phyloP scores from a whole-genome alignment of 2,797 vertebrate species.

The Phrynocephalus guinanensis region DNA sequence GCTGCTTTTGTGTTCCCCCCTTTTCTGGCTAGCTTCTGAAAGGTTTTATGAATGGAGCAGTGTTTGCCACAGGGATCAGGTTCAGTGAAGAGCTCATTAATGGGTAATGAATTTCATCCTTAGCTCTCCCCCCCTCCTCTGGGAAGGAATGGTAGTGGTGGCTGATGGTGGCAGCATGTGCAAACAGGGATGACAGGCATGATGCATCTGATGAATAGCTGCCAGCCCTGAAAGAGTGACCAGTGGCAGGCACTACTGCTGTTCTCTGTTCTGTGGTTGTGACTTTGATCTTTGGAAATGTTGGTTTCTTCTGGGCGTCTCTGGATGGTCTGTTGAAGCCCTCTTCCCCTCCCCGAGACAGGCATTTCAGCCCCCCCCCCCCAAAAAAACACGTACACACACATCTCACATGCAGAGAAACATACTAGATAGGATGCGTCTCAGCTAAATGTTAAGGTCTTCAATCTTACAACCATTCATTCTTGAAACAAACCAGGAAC shows the following conservation, averaged over 20 bases:
- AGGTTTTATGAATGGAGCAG: slow-evolving; percentile 41
- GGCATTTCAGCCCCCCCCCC: neutral
- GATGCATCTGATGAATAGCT: slow-evolving; percentile 53
- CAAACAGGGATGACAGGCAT: slow-evolving; percentile 29
- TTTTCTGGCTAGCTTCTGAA: slow-evolving; percentile 26
- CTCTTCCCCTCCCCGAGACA: slow-evolving; percentile 7
- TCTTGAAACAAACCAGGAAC: slow-evolving; percentile 33
- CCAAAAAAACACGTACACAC: neutral
- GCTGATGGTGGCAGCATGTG: slow-evolving; percentile 32
- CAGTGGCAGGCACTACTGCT: slow-evolving; percentile 25
- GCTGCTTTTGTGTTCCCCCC: slow-evolving; percentile 28
- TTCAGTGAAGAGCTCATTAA: slow-evolving; percentile 55
- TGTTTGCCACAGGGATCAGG: slow-evolving; percentile 45
- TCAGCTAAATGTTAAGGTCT: slow-evolving; percentile 58
- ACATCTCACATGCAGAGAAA: neutral
- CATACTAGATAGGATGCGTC: slow-evolving; percentile 31
- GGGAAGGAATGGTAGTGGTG: slow-evolving; percentile 77
- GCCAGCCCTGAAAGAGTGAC: slow-evolving; percentile 62
- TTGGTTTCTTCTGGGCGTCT: slow-evolving; percentile 54
- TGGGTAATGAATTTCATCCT: slow-evolving; percentile 51
- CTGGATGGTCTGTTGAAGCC: slow-evolving; percentile 55
- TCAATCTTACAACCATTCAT: slow-evolving; percentile 13
- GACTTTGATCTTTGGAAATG: slow-evolving; percentile 70
- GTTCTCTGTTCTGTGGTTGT: slow-evolving; percentile 55
- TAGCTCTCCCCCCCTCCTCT: neutral